Conservation (phyloP, 2,797 vertebrate species). For the Myotis planiceps region DNA sequence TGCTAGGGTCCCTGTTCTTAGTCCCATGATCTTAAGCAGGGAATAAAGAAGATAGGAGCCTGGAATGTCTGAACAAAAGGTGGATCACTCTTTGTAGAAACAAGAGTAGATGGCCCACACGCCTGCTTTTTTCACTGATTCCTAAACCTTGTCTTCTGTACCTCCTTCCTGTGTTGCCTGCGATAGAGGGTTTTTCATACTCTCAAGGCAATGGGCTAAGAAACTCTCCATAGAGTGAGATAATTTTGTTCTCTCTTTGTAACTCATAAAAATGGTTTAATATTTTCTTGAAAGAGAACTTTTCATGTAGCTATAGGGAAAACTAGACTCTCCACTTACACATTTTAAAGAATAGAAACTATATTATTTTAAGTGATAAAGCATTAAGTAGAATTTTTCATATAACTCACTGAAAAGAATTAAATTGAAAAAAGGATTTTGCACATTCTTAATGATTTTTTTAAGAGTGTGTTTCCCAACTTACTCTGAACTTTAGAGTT, state of each 20-base stretch:
- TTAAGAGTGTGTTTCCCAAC: not conserved
- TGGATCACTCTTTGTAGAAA: not conserved
- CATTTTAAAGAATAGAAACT: not conserved
- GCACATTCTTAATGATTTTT: not conserved
- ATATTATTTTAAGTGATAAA: not conserved
- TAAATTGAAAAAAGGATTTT: not conserved
- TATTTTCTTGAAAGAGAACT: not conserved
- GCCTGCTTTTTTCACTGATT: not conserved
- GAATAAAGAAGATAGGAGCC: not conserved
- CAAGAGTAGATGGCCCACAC: not conserved
- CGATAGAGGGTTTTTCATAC: not conserved
- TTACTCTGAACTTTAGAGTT: not conserved
- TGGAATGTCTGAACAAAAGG: not conserved
- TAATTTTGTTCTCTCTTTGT: not conserved
- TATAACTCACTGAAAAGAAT: not conserved
- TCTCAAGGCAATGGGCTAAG: not conserved
- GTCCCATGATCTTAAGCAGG: not conserved
- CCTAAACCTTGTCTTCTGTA: not conserved
- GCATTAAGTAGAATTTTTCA: not conserved
- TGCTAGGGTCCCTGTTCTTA: not conserved
- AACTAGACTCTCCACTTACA: not conserved
- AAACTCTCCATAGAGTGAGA: not conserved
- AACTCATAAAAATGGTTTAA: not conserved
- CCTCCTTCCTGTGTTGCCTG: not conserved
- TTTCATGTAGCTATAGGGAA: not conserved